Evolutionary conservation across 2,888 invertebrate species (phyloP), one percentile per base, ranked within the genome.

Genomic region (Ennomos erosarius): DNA sequence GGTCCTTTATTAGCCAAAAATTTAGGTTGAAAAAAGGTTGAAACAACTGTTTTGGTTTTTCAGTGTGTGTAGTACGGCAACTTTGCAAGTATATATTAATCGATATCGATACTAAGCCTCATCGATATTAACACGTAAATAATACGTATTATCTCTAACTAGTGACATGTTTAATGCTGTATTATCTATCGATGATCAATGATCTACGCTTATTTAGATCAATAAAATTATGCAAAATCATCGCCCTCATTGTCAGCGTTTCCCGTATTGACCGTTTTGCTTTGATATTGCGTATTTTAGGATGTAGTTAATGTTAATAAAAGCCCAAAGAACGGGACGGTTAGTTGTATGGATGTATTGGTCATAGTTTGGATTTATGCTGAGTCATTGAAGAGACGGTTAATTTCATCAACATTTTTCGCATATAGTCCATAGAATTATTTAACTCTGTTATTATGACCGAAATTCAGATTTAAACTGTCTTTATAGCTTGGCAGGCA

Each of bases 141-240:
- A 26, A n/a, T n/a, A n/a, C n/a, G 16, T 26, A 0, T 26, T 26
- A n/a, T 26, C 26, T 6, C 26, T 26, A 26, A 26, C 26, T 65
- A 79, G 69, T 85, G 86, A 82, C 87, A 88, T 78, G 75, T 77
- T 78, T 84, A 82, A 85, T 81, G 79, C 81, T 81, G 78, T 78
- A 85, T 85, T 88, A 89, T 90, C 85, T 85, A 84, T 76, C 81
- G 78, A 87, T 90, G 92, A 91, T 90, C 84, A 89, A 91, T 90
- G 92, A 87, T 90, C 80, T 70, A 87, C 80, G 87, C 84, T 65
- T 88, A 90, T 91, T 90, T 87, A 71, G 88, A 88, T 88, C 89
- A 88, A 90, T 90, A 87, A 89, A 89, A 90, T 86, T 88, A 91
- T 92, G 92, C 91, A 88, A 84, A 87, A 87, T 92, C 92, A 92